Percentiles rank a stretch among this genome's conserved stretches.
These are phyloP conservation scores for Parauchenoglanis punctatus DNA, from an alignment of 2,797 vertebrate genomes.

Conservation along the genomic window DNA sequence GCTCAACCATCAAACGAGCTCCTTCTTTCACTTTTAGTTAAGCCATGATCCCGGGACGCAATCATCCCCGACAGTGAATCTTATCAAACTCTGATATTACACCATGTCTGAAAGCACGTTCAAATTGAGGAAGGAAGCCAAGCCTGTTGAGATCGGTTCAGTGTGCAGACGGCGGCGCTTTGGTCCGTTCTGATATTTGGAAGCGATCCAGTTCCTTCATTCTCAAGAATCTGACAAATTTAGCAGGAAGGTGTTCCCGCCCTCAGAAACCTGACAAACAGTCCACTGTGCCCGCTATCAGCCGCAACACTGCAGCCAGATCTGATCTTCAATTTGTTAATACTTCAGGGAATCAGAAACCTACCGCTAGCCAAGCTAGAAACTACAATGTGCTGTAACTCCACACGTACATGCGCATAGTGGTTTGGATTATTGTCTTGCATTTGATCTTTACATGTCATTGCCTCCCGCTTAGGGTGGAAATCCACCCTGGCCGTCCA, in stretches of 20 bases:
- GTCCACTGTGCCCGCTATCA: neutral
- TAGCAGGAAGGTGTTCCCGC: constrained; percentile 45
- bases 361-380: neutral
- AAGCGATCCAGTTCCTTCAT: constrained; percentile 26
- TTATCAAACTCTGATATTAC: constrained; percentile 4
- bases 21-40: neutral
- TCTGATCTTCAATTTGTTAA: neutral
- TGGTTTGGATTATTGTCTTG: neutral
- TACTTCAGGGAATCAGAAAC: neutral
- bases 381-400: neutral
- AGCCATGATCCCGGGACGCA: neutral
- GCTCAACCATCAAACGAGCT: constrained; percentile 9
- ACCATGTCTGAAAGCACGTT: neutral
- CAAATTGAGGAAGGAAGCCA: neutral
- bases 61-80: neutral
- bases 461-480: neutral
- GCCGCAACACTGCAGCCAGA: neutral
- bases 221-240: constrained; percentile 54
- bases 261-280: constrained; percentile 18
- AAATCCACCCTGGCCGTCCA: neutral
- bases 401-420: neutral
- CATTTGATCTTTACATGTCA: neutral
- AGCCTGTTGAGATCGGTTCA: neutral
- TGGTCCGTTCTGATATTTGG: constrained; percentile 27
- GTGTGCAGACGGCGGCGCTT: constrained; percentile 7